phyloP scores from a whole-genome alignment of 1,140 invertebrate species.

The Brachionus rubens region DNA sequence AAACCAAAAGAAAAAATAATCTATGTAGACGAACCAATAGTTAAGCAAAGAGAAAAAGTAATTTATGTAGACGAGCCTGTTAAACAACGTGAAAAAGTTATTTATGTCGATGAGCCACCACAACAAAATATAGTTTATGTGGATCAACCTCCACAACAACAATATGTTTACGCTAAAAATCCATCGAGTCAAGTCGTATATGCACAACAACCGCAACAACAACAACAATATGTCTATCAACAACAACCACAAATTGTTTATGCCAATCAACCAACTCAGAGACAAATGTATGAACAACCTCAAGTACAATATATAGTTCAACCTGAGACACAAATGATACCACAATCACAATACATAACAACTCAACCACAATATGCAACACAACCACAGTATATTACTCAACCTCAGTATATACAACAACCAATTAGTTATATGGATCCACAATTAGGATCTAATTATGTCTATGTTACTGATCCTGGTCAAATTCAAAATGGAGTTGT shows the following conservation, averaged over 20 bases:
- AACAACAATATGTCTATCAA: slow-evolving; percentile 15
- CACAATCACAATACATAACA: slow-evolving; percentile 12
- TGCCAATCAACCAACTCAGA: slow-evolving; percentile 22
- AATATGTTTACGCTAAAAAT: background rate
- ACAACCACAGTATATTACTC: slow-evolving; percentile 12
- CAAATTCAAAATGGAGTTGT: background rate
- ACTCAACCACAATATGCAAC: background rate
- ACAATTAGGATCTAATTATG: background rate
- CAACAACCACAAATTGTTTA: slow-evolving; percentile 35
- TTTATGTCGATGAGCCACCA: slow-evolving; percentile 18
- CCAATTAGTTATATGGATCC: slow-evolving; percentile 13
- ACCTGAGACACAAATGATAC: background rate
- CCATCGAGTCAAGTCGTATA: slow-evolving; percentile 1
- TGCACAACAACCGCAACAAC: background rate
- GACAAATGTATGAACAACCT: slow-evolving; percentile 10
- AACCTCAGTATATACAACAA: slow-evolving; percentile 22
- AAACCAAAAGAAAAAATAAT: slow-evolving; percentile 44
- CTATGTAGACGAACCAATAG: slow-evolving; percentile 15
- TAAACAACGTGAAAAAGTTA: slow-evolving; percentile 8
- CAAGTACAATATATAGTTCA: slow-evolving; percentile 33
- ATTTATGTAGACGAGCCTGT: slow-evolving; percentile 21
- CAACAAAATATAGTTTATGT: slow-evolving; percentile 25
- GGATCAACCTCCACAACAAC: background rate
- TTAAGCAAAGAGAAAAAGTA: background rate
- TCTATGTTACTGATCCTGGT: slow-evolving; percentile 16